Evolutionary conservation across 2,113 vertebrate genomes (phyloP).

Genomic region (Hystrix brachyura): DNA sequence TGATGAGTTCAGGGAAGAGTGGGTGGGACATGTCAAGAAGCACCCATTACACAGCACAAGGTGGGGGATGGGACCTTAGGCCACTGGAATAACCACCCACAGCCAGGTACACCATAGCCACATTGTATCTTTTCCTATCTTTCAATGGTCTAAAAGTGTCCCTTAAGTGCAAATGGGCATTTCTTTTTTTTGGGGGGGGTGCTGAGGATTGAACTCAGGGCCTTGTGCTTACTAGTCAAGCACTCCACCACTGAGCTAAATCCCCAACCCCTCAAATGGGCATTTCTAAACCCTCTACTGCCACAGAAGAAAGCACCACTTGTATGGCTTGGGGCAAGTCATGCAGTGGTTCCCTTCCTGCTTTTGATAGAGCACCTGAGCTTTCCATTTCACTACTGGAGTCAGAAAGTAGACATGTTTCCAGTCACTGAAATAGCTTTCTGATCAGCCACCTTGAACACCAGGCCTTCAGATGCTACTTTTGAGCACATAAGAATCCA

Average conservation of each 20-base stretch:
- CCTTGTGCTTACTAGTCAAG: too few species aligned
- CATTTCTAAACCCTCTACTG: not conserved
- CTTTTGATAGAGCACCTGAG: not conserved
- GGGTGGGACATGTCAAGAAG: not conserved
- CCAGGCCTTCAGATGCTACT: not conserved
- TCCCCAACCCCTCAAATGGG: not conserved
- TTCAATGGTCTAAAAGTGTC: not conserved
- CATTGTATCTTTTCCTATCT: not conserved
- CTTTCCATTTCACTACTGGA: not conserved
- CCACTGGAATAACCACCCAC: not conserved
- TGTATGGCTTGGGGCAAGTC: not conserved
- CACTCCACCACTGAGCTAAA: too few species aligned
- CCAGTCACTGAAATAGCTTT: not conserved
- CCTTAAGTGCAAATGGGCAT: not conserved
- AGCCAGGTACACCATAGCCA: rapidly evolving
- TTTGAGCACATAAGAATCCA: not conserved
- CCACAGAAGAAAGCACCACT: not conserved
- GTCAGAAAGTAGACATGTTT: not conserved
- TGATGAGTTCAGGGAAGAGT: not conserved
- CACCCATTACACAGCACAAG: not conserved
- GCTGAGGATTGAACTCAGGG: too few species aligned
- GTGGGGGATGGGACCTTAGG: not conserved
- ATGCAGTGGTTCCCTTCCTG: not conserved
- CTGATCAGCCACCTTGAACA: not conserved
- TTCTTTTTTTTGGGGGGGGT: not conserved